Evolutionary conservation across 2,113 vertebrate species (phyloP), one percentile per base, ranked within the genome.

Genomic region (Cololabis saira): DNA sequence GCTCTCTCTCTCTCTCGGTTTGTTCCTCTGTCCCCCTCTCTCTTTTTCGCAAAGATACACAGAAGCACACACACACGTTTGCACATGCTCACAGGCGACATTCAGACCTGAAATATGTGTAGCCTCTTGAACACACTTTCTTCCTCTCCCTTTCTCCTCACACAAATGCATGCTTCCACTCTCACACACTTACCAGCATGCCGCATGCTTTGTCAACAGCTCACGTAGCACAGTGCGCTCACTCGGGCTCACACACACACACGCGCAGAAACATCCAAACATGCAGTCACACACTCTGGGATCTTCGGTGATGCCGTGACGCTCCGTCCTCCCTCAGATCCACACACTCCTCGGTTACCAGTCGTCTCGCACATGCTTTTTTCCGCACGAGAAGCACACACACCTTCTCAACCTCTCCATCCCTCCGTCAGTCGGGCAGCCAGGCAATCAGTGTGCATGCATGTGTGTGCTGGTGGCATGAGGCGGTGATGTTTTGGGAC

Each of bases 401-500:
- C 40, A 62, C 61, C 11, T 48, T 67, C 15, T 44, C 50, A 12
- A n/a, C 53, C 56, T 55, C 21, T 78, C 63, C 15, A 44, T 51
- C 61, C 11, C 56, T 62, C 81, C 7, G 11, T 74, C 73, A 10
- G 57, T 44, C 63, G 74, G 65, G 80, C 73, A 67, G 79, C 78
- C 73, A 65, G 79, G 78, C 73, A 65, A 62, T 74, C 40, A 68
- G 85, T 76, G 61, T 59, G 76, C 33, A 37, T 83, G 83, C 64
- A 77, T 79, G 85, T 80, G 82, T 80, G 85, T 82, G 82, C 40
- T 27, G 60, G 75, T 80, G 90, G 89, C 72, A 88, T 90, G 92
- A 93, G 75, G 85, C 85, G 87, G 91, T 91, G 90, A 94, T 94
- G 93, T 94, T 94, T 81, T 94, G 93, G 93, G 93, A 93, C 90